A percentile compares a stretch with the other conserved stretches of the same genome.
These are phyloP conservation scores for Shinisaurus crocodilurus DNA, from an alignment of 2,113 vertebrate genomes.

Conservation along the genomic window DNA sequence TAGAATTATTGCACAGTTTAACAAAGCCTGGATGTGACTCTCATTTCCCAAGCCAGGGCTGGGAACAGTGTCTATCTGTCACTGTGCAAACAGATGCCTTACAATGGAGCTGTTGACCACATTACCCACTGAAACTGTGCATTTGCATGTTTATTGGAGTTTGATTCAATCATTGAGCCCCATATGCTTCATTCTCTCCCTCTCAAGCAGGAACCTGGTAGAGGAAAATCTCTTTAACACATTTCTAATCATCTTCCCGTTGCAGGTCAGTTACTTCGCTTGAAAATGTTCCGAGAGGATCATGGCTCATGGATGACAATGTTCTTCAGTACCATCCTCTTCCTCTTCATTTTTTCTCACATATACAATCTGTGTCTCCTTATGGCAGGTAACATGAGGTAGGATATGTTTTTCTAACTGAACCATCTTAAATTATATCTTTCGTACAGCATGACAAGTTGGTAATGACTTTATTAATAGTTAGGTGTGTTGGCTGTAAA, in stretches of 20 bases:
- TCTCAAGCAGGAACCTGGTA: constrained; percentile 11
- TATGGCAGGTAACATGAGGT: constrained; percentile 94
- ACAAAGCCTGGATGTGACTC: background rate
- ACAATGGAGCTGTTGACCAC: background rate
- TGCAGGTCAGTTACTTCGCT: constrained; percentile 91
- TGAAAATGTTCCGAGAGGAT: constrained; percentile 98
- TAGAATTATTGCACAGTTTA: background rate
- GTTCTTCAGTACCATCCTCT: constrained; percentile 98
- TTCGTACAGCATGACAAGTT: constrained; percentile 44
- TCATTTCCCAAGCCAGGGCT: background rate
- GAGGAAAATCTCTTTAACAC: background rate
- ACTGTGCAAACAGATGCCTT: background rate
- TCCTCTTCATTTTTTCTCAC: constrained; percentile 98
- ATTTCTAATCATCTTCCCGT: constrained; percentile 57
- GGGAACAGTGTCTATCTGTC: background rate
- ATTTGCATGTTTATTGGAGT: constrained; percentile 11
- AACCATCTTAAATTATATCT: constrained; percentile 31
- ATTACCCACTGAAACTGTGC: background rate
- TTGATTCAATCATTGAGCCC: background rate
- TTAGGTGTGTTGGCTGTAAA: background rate
- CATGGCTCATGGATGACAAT: constrained; percentile 99
- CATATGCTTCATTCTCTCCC: constrained; percentile 13
- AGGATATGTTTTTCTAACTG: constrained; percentile 64
- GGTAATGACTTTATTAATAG: background rate
- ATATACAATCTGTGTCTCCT: constrained; percentile 96